phyloP scores from a whole-genome alignment of 1,140 invertebrate genomes.

The Lordiphosa mommai region DNA sequence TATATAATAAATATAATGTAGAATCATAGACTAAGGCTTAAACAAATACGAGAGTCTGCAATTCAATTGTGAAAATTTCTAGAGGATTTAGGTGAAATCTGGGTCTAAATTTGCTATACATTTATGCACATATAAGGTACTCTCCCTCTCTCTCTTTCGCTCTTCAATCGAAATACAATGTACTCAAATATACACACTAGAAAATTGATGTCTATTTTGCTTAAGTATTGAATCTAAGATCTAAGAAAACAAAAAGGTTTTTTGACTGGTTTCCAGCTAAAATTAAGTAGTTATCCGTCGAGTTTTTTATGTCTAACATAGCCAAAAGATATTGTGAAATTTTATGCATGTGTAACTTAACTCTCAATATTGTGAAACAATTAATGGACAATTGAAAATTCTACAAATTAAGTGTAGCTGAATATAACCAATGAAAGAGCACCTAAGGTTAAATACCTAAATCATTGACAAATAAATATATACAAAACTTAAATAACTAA shows the following conservation, averaged over 20 bases:
- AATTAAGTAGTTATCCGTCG: conserved; percentile 15
- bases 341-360: background rate
- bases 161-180: too few species aligned
- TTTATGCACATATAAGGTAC: background rate
- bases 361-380: background rate
- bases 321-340: background rate
- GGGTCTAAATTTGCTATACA: background rate
- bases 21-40: conserved; percentile 15
- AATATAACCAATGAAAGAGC: conserved; percentile 10
- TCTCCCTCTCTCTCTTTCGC: too few species aligned
- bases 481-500: background rate
- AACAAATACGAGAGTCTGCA: background rate
- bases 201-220: too few species aligned
- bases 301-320: conserved; percentile 30
- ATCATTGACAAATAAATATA: conserved; percentile 32
- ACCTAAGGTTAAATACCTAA: conserved; percentile 10
- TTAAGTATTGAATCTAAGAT: too few species aligned
- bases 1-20: conserved; percentile 5
- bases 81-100: conserved; percentile 7
- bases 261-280: too few species aligned
- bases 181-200: too few species aligned
- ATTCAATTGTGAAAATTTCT: conserved; percentile 4
- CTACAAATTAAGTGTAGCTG: too few species aligned
- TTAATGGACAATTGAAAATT: too few species aligned
- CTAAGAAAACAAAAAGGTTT: too few species aligned